Percentiles rank a stretch among this genome's conserved stretches.
Evolutionary conservation across 37 sponge, comb jelly and placozoan genomes (phyloP).

Genomic region (Haliclona indistincta): DNA sequence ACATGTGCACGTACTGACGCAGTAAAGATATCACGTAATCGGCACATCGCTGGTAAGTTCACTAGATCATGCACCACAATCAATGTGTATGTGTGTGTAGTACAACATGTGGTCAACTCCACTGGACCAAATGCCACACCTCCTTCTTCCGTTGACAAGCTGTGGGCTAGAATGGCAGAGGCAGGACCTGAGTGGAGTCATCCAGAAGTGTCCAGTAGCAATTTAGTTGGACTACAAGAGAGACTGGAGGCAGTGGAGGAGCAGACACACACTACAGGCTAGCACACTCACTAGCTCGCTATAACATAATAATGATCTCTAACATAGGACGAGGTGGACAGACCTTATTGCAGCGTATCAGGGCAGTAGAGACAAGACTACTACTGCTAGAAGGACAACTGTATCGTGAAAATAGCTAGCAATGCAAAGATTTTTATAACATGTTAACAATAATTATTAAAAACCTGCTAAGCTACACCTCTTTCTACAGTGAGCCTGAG

Average conservation of each 20-base stretch:
- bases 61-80: no score
- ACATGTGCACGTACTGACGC: constrained; percentile 75
- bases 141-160: constrained; percentile 30
- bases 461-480: background rate
- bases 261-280: background rate
- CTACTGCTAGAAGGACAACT: constrained; percentile 51
- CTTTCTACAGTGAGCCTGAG: background rate
- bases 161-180: constrained; percentile 24
- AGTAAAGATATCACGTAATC: constrained; percentile 11
- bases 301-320: no score
- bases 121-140: constrained; percentile 28
- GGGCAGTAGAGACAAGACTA: constrained; percentile 34
- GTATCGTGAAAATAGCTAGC: no score
- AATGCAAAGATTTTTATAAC: background rate
- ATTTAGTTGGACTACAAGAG: background rate
- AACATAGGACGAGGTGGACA: background rate
- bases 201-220: background rate
- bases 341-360: constrained; percentile 33
- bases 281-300: no score
- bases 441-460: background rate
- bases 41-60: constrained; percentile 35
- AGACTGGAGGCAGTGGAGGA: background rate
- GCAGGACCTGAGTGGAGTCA: background rate
- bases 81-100: constrained; percentile 16
- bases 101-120: constrained; percentile 6